These are phyloP conservation scores for Dipodomys stephensi DNA, from an alignment of 2,113 vertebrate species.

Conservation along the genomic window DNA sequence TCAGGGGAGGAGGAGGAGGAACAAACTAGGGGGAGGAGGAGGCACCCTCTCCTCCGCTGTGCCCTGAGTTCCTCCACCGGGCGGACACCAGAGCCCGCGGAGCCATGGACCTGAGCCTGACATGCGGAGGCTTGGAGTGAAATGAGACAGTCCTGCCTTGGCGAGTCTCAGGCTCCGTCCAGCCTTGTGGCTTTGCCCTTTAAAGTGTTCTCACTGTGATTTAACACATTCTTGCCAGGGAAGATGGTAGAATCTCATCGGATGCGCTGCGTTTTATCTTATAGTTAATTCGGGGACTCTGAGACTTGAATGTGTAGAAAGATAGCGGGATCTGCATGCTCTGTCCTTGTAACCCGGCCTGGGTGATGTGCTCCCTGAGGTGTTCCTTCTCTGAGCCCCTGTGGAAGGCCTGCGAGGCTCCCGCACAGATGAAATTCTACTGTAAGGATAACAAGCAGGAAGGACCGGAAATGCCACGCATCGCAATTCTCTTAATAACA, in stretches of 20 bases:
- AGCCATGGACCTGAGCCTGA: no score
- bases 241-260: constrained; percentile 85
- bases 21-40: no score
- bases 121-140: constrained; percentile 67
- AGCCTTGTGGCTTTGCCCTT: constrained; percentile 68
- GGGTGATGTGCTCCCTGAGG: background rate
- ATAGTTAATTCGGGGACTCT: constrained; percentile 87
- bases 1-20: no score
- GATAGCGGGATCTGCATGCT: constrained; percentile 87
- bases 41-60: no score
- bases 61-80: no score
- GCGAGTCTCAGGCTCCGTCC: constrained; percentile 72
- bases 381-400: no score
- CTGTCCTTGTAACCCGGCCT: constrained; percentile 87
- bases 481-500: constrained; percentile 1
- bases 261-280: constrained; percentile 88
- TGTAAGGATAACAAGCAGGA: constrained; percentile 54
- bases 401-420: no score
- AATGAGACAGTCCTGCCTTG: constrained; percentile 72
- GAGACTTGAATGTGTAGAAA: constrained; percentile 88
- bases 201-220: constrained; percentile 79
- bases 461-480: constrained; percentile 21
- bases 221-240: constrained; percentile 84
- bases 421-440: constrained; percentile 42
- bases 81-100: no score